A percentile compares a stretch with the other conserved stretches of the same genome.
Evolutionary conservation across 2,888 invertebrate genomes (phyloP).

Genomic region (Atherix ibis): DNA sequence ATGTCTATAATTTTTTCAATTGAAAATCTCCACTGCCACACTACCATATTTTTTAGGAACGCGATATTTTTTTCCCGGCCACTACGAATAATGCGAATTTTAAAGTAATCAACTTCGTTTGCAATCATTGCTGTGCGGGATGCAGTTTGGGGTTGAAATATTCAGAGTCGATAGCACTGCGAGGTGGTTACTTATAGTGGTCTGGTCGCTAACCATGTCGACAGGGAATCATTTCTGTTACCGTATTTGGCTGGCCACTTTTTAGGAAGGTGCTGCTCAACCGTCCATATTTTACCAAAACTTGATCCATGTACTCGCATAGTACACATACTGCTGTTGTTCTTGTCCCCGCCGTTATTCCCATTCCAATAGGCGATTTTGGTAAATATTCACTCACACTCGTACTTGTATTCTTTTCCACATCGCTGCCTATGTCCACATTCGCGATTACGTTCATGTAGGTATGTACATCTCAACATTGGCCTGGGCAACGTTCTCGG

Average conservation of each 20-base stretch:
- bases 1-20: slow-evolving; percentile 12
- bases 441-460: no score
- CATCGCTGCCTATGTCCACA: no score
- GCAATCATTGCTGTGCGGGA: slow-evolving; percentile 7
- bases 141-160: neutral
- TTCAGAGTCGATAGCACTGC: no score
- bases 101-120: slow-evolving; percentile 11
- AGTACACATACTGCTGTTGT: no score
- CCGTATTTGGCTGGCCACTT: slow-evolving; percentile 4
- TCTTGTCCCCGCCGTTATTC: no score
- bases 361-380: no score
- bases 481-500: no score
- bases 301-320: no score
- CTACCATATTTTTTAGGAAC: slow-evolving; percentile 7
- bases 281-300: neutral
- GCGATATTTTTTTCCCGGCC: slow-evolving; percentile 5
- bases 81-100: slow-evolving; percentile 13
- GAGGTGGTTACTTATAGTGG: no score
- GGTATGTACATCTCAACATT: no score
- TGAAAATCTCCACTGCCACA: slow-evolving; percentile 8
- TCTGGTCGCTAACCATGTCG: slow-evolving; percentile 11
- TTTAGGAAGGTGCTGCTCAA: slow-evolving; percentile 1
- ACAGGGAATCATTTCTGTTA: slow-evolving; percentile 12
- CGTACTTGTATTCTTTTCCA: neutral
- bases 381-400: slow-evolving; percentile 1